Conservation (phyloP, 2,113 vertebrate genomes). For the Vanacampus margaritifer region DNA sequence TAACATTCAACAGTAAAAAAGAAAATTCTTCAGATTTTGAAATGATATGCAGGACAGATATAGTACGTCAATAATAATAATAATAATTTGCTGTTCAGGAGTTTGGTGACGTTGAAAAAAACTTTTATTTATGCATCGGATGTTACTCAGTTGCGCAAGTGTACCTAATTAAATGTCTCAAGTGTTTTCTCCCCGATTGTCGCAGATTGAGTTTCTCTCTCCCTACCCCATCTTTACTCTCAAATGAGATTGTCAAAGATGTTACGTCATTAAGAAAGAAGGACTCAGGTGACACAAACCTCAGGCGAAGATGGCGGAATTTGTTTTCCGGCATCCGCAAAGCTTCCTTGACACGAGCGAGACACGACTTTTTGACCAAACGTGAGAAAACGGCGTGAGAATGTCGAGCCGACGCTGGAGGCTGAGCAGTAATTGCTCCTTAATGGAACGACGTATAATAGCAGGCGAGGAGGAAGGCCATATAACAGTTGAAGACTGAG, state of each 20-base stretch:
- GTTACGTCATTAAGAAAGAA: neutral
- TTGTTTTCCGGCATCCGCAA: slow-evolving; percentile 47
- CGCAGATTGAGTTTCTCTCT: neutral
- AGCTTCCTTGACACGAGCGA: slow-evolving; percentile 52
- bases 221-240: no score
- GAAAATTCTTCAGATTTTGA: no score
- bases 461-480: slow-evolving; percentile 61
- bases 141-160: no score
- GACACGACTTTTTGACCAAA: slow-evolving; percentile 51
- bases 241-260: neutral
- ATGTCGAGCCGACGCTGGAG: slow-evolving; percentile 40
- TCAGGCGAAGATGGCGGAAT: slow-evolving; percentile 49
- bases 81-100: no score
- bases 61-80: no score
- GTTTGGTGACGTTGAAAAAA: no score
- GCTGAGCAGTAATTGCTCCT: slow-evolving; percentile 60
- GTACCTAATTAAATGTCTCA: no score
- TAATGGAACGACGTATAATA: slow-evolving; percentile 68
- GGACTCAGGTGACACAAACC: no score
- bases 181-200: neutral
- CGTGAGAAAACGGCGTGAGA: slow-evolving; percentile 50
- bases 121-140: no score
- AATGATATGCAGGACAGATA: no score
- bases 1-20: no score
- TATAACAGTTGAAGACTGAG: slow-evolving; percentile 54